phyloP scores from a whole-genome alignment of 2,888 invertebrate genomes.

The Aphrophora alni region DNA sequence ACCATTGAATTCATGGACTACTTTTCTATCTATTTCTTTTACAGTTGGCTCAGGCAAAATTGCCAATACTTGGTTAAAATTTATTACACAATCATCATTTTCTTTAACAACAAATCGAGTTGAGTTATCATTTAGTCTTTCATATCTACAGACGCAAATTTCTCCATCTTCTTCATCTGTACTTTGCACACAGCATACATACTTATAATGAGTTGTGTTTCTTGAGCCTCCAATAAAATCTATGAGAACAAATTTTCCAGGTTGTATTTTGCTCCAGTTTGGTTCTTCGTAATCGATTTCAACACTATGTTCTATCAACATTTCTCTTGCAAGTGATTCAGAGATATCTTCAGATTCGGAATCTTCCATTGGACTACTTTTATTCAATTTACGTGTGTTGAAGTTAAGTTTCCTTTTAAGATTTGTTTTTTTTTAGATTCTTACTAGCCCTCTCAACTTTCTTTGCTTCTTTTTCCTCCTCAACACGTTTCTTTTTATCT shows the following conservation, averaged over 20 bases:
- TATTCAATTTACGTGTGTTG: not conserved
- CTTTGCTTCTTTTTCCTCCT: slow-evolving; percentile 11
- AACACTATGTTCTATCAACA: slow-evolving; percentile 8
- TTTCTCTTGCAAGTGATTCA: not conserved
- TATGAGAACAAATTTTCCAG: slow-evolving; percentile 21
- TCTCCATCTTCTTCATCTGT: slow-evolving; percentile 26
- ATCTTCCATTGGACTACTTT: not conserved
- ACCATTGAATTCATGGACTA: slow-evolving; percentile 26
- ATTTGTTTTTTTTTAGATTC: not conserved
- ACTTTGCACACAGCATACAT: slow-evolving; percentile 24
- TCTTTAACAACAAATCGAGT: slow-evolving; percentile 27
- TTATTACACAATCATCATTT: slow-evolving; percentile 15
- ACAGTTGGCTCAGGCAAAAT: slow-evolving; percentile 24
- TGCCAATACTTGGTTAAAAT: slow-evolving; percentile 25
- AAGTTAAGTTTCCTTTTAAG: slow-evolving; percentile 11
- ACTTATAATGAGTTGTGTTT: slow-evolving; percentile 27
- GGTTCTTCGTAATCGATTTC: slow-evolving; percentile 31
- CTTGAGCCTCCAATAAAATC: slow-evolving; percentile 28
- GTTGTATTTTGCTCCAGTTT: slow-evolving; percentile 21
- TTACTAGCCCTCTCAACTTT: not conserved
- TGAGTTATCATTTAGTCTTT: not conserved
- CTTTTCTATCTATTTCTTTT: slow-evolving; percentile 31
- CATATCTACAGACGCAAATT: slow-evolving; percentile 10
- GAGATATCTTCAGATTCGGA: not conserved
- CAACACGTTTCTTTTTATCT: slow-evolving; percentile 10